Evolutionary conservation across 2,797 vertebrate species (phyloP).

Genomic region (Schizopygopsis malacanthus): DNA sequence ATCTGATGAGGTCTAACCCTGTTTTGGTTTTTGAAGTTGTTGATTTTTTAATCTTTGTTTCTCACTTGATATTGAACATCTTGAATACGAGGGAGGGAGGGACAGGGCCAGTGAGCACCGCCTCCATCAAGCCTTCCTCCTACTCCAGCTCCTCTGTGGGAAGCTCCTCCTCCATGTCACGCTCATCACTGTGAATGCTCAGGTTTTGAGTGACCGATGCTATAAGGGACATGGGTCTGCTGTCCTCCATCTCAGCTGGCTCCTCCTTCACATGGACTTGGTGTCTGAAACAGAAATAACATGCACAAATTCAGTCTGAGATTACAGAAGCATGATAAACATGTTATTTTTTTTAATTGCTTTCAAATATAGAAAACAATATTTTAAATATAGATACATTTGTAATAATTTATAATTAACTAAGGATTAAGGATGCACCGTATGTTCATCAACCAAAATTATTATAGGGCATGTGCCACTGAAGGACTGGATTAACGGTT

Average conservation of each 20-base stretch:
- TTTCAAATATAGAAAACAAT: not conserved
- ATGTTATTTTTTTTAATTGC: not conserved
- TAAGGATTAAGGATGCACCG: not conserved
- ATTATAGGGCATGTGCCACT: not conserved
- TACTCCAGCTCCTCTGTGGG: slow-evolving; percentile 88
- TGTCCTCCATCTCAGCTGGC: slow-evolving; percentile 91
- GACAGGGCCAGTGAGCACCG: slow-evolving; percentile 63
- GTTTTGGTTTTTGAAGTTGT: slow-evolving; percentile 77
- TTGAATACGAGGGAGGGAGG: slow-evolving; percentile 56
- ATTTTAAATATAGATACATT: not conserved
- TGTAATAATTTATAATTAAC: not conserved
- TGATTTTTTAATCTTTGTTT: slow-evolving; percentile 70
- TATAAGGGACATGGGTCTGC: slow-evolving; percentile 86
- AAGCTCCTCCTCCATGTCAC: slow-evolving; percentile 95
- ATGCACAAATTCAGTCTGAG: not conserved
- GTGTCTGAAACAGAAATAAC: slow-evolving; percentile 78
- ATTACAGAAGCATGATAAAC: not conserved
- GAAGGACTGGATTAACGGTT: not conserved
- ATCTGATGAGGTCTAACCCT: slow-evolving; percentile 82
- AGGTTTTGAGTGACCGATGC: slow-evolving; percentile 88
- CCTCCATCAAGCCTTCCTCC: slow-evolving; percentile 64
- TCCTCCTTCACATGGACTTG: slow-evolving; percentile 98
- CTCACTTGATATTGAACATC: slow-evolving; percentile 71
- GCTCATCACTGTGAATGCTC: slow-evolving; percentile 87
- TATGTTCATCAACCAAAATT: no score